phyloP scores from a whole-genome alignment of 2,888 invertebrate species.

The Troglohyphantes excavatus region DNA sequence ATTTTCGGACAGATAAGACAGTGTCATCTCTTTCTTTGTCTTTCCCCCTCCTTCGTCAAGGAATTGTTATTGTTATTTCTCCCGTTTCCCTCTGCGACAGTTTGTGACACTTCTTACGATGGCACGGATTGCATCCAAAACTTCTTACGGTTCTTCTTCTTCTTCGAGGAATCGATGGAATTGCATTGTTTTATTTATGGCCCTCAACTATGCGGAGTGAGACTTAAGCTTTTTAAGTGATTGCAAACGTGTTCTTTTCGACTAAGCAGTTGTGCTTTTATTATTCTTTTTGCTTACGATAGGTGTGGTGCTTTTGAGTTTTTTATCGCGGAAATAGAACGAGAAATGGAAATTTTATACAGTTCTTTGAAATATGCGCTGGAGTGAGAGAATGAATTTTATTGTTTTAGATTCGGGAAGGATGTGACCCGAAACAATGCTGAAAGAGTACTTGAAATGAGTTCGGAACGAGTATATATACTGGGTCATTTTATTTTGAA shows the following conservation, averaged over 20 bases:
- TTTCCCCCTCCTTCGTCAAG: not conserved
- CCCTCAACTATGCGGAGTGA: not conserved
- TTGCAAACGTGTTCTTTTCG: constrained; percentile 1
- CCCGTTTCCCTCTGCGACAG: not conserved
- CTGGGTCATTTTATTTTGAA: no score
- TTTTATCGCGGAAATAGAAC: not conserved
- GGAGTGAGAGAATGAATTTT: not conserved
- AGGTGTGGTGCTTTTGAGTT: not conserved
- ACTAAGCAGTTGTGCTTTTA: constrained; percentile 2
- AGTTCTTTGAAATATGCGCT: not conserved
- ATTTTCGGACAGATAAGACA: constrained; percentile 2
- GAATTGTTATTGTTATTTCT: not conserved
- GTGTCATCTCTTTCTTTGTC: not conserved
- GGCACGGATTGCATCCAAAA: not conserved
- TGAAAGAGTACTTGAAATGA: no score
- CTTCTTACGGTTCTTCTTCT: not conserved
- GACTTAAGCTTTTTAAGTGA: constrained; percentile 4
- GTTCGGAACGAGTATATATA: no score
- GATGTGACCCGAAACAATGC: no score
- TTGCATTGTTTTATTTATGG: constrained; percentile 9
- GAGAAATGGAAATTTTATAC: constrained; percentile 3
- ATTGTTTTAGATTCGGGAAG: not conserved
- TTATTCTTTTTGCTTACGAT: not conserved
- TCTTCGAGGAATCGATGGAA: not conserved
- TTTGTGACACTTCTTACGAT: not conserved